Base-by-base conservation (phyloP, 2,797 vertebrate species). In the Artibeus lituratus region DNA sequence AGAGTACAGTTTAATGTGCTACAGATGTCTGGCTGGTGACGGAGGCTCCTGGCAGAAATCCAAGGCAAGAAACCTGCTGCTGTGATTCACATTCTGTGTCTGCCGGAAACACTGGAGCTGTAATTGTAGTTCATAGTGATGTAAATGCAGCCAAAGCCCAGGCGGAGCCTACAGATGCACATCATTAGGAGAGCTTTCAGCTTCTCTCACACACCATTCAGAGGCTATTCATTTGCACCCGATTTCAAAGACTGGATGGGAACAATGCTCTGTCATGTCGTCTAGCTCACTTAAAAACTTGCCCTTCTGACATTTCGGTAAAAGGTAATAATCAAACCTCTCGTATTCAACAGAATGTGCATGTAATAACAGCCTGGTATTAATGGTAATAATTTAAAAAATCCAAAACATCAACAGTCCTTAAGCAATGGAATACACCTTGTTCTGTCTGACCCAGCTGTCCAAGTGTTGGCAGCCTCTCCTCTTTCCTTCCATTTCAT, bases 21-120 rank as follows among this genome's bases (percentile, higher is more conserved):
- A 77, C 97, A 97, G 98, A 98, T 97, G 98, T 96, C 97, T 96
- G 82, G 89, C 65, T 24, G 35, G 91, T 97, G 98, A 98, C 96
- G 97, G 97, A 97, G 96, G 86, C 91, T 94, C 70, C 95, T 97
- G 98, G 97, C 96, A 78, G 93, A 55, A 53, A 91, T 90, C 97
- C 97, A 97, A 37, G 70, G 77, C 96, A 97, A 93, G 95, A 97
- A 98, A 94, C 69, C 96, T 59, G 39, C 87, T 96, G 95, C 62
- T 93, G 92, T 62, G 0, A 18, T 85, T 89, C 3, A 0, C n/a
- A 78, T 39, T 47, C 67, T 10, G 10, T 73, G 42, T 82, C 95
- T 42, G 70, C 80, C 10, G 10, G 96, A 98, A 91, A 94, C 39
- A 57, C 92, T 73, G 7, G 57, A 87, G 94, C 65, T 96, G 91